Evolutionary conservation across 2,888 invertebrate species (phyloP), one percentile per base, ranked within the genome.

Genomic region (Melieria picta): DNA sequence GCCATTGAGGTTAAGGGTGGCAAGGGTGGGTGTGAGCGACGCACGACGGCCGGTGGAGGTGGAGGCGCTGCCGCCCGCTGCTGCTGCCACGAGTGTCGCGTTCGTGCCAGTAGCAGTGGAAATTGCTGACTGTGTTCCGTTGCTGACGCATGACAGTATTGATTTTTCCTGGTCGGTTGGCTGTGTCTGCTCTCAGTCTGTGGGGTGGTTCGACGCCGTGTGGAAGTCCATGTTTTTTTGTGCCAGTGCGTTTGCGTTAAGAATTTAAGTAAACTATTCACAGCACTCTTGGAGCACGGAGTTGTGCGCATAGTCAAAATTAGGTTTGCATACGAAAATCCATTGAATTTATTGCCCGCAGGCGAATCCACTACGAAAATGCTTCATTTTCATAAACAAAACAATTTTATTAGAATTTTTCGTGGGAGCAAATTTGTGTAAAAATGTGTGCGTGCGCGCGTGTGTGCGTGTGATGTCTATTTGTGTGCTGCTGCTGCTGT

Each of bases 171-270:
- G 67, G 57, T 47, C 43, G 58, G 50, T 58, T 48, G 55, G 58
- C 16, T 67, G 65, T 65, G 58, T 48, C 61, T 58, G 64, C 74
- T 66, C 74, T 82, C 82, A 82, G 82, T 83, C 82, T 80, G 79
- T 83, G 83, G 83, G 83, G 82, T 83, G 82, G 82, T 81, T 82
- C 79, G 78, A 76, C 77, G 77, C 77, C 77, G 82, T 79, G 78
- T 79, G 77, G 79, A 77, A 78, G 77, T 75, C 71, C 69, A 74
- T 74, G 50, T 13, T 50, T 47, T 67, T 67, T 58, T 61, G 61
- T n/a, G 72, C 55, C 60, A 74, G 65, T 74, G 75, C 78, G 77
- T 72, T 77, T 77, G 77, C 78, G 78, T 79, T 76, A 64, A 73
- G 72, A 78, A 73, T 75, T 77, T 76, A 72, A 71, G 63, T 62